A percentile compares a stretch with the other conserved stretches of the same genome.
These are phyloP conservation scores for Psophia crepitans DNA, from an alignment of 2,113 vertebrate genomes.

Conservation along the genomic window DNA sequence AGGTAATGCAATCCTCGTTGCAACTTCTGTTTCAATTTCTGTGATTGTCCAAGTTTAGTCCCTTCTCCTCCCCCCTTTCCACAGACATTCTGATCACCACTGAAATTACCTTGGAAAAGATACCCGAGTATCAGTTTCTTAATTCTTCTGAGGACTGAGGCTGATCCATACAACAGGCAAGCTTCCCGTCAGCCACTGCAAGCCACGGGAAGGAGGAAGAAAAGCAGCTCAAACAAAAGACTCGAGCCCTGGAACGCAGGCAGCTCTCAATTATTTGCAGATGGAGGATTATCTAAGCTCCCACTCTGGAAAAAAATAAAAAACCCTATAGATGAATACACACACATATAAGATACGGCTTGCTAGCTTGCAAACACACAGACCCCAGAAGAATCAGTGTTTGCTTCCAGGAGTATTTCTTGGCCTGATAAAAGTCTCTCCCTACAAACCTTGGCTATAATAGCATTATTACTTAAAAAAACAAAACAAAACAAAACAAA, in stretches of 20 bases:
- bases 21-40: neutral
- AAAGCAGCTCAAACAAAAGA: neutral
- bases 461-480: neutral
- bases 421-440: neutral
- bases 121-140: neutral
- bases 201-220: neutral
- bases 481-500: neutral
- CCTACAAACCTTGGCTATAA: neutral
- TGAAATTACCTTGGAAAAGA: neutral
- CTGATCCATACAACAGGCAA: neutral
- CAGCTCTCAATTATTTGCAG: neutral
- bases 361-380: neutral
- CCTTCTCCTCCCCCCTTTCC: neutral
- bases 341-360: neutral
- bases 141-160: neutral
- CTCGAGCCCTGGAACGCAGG: neutral
- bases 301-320: neutral
- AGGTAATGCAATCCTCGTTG: neutral
- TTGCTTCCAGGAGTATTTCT: neutral
- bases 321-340: fast-evolving
- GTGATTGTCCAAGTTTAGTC: neutral
- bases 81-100: neutral
- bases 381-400: neutral
- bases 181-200: neutral
- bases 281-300: neutral